A percentile compares a stretch with the other conserved stretches of the same genome.
phyloP scores from a whole-genome alignment of 2,113 vertebrate genomes.

The Syrmaticus mikado region DNA sequence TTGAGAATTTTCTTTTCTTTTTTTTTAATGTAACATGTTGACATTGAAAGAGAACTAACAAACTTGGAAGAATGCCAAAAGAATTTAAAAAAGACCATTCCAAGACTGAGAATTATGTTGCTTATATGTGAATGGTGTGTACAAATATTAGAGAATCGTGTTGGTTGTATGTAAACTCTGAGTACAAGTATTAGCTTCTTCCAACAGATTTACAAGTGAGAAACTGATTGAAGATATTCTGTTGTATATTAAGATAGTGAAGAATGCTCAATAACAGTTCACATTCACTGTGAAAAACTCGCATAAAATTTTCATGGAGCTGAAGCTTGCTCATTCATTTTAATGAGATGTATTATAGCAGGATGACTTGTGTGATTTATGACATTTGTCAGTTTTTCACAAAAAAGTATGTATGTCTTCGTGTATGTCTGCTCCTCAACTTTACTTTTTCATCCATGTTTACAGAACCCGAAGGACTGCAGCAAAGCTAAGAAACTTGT shows the following conservation, averaged over 20 bases:
- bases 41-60: constrained; percentile 11
- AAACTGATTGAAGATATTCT: constrained; percentile 36
- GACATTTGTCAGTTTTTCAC: background rate
- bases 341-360: background rate
- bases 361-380: constrained; percentile 22
- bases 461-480: constrained; percentile 95
- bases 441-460: constrained; percentile 18
- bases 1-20: background rate
- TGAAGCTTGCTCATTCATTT: constrained; percentile 38
- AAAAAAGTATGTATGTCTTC: background rate
- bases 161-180: background rate
- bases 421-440: background rate
- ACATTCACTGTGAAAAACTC: constrained; percentile 19
- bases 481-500: constrained; percentile 96
- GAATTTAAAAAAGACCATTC: background rate
- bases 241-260: constrained; percentile 48
- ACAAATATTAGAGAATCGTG: constrained; percentile 28
- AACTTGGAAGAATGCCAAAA: background rate
- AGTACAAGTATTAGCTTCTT: constrained; percentile 54
- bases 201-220: constrained; percentile 57
- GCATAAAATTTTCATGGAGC: constrained; percentile 50
- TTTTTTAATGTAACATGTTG: background rate
- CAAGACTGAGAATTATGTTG: background rate
- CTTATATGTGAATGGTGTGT: background rate
- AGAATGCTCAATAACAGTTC: constrained; percentile 26